A percentile compares a stretch with the other conserved stretches of the same genome.
Conservation (phyloP, 2,797 vertebrate genomes). For the Leptatherina wallacei region DNA sequence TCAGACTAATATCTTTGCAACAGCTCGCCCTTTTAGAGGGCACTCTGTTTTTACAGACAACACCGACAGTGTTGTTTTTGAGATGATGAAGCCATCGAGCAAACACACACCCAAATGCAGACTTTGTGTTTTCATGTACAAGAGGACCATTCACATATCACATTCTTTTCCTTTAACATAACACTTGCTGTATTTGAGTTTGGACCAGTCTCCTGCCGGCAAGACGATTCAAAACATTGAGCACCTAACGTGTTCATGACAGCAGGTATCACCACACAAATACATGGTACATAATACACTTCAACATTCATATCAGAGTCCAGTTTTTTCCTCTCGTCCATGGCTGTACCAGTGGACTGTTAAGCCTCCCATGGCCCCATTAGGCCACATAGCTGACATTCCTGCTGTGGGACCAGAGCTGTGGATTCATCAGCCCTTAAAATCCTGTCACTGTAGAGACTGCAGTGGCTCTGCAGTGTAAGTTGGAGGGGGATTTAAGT, state of each 20-base stretch:
- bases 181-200: not conserved
- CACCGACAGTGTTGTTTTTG: slow-evolving; percentile 37
- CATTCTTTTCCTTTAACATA: not conserved
- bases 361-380: slow-evolving; percentile 74
- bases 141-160: slow-evolving; percentile 12
- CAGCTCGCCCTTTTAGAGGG: too few species aligned
- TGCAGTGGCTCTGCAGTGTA: slow-evolving; percentile 9
- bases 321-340: slow-evolving; percentile 34
- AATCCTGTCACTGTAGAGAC: slow-evolving; percentile 51
- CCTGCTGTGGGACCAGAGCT: slow-evolving; percentile 67
- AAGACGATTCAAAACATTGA: slow-evolving; percentile 1
- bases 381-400: slow-evolving; percentile 77
- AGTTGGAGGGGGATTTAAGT: slow-evolving; percentile 18
- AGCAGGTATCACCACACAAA: slow-evolving; percentile 20
- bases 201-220: not conserved
- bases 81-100: slow-evolving; percentile 13
- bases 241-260: not conserved
- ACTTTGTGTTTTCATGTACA: slow-evolving; percentile 14
- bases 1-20: slow-evolving; percentile 1
- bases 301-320: slow-evolving; percentile 32
- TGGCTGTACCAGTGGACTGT: slow-evolving; percentile 51
- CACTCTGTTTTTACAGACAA: slow-evolving; percentile 28
- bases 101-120: slow-evolving; percentile 20
- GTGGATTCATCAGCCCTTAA: slow-evolving; percentile 63
- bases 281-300: slow-evolving; percentile 22